Evolutionary conservation across 2,888 invertebrate genomes (phyloP).

Genomic region (Harmothoe impar): DNA sequence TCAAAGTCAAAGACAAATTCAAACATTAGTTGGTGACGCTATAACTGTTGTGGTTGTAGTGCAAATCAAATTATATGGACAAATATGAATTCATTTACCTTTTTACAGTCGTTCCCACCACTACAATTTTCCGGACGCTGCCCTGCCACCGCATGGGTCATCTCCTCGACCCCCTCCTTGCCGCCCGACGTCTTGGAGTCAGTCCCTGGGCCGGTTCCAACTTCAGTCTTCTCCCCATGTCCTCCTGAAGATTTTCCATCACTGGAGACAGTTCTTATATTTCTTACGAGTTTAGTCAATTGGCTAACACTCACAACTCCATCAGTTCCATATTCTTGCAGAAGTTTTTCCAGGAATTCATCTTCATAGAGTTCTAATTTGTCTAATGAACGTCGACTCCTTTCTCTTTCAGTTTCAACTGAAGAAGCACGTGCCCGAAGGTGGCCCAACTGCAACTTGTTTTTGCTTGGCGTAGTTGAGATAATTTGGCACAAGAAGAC

Average conservation of each 20-base stretch:
- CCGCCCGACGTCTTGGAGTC: not conserved
- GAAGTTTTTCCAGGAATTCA: slow-evolving; percentile 40
- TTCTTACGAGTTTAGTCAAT: not conserved
- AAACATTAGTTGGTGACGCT: no score
- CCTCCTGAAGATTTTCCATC: not conserved
- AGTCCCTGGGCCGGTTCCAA: no score
- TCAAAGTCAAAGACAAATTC: no score
- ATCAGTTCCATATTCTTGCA: slow-evolving; percentile 38
- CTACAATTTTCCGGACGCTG: not conserved
- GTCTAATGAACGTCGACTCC: not conserved
- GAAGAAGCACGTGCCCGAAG: not conserved
- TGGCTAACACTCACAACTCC: slow-evolving; percentile 27
- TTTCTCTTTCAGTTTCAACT: not conserved
- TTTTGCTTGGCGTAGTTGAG: not conserved
- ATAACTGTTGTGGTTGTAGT: no score
- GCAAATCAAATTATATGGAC: no score
- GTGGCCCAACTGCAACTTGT: not conserved
- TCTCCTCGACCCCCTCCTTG: not conserved
- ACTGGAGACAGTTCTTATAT: not conserved
- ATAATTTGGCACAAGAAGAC: slow-evolving; percentile 6
- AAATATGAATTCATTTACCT: no score
- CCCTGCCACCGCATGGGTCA: no score
- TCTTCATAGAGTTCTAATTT: not conserved
- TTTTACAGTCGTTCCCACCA: not conserved
- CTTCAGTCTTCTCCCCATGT: not conserved